A percentile compares a stretch with the other conserved stretches of the same genome.
Evolutionary conservation across 2,888 invertebrate species (phyloP).

Genomic region (Parascotia fuliginaria): DNA sequence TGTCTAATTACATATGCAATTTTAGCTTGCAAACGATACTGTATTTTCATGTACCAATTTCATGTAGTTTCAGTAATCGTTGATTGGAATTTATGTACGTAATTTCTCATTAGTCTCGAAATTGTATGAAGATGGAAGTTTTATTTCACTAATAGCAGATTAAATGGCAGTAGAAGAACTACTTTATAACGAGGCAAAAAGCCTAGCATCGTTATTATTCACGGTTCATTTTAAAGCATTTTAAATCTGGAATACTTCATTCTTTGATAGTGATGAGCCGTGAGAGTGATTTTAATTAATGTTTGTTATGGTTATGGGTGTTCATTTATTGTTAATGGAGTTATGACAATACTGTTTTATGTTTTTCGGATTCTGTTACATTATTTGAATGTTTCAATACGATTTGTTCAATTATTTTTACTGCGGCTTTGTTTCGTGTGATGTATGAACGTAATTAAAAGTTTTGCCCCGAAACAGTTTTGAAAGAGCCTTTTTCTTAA

Average conservation of each 20-base stretch:
- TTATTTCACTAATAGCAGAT: constrained; percentile 58
- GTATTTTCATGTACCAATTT: not conserved
- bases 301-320: not conserved
- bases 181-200: constrained; percentile 48
- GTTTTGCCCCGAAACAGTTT: no score
- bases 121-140: constrained; percentile 48
- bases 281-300: constrained; percentile 12
- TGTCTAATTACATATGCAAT: no score
- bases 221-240: constrained; percentile 58
- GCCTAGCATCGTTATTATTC: constrained; percentile 52
- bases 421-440: no score
- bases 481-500: no score
- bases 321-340: no score
- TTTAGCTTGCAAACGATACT: no score
- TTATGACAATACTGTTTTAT: no score
- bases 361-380: no score
- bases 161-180: constrained; percentile 52
- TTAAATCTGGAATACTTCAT: constrained; percentile 57
- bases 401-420: no score
- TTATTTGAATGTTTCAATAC: no score
- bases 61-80: constrained; percentile 1
- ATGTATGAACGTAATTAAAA: no score
- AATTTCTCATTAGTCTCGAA: constrained; percentile 27
- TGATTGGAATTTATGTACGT: constrained; percentile 16
- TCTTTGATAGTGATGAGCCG: constrained; percentile 36